Evolutionary conservation across 2,888 invertebrate species (phyloP).

Genomic region (Tinea semifulvella): DNA sequence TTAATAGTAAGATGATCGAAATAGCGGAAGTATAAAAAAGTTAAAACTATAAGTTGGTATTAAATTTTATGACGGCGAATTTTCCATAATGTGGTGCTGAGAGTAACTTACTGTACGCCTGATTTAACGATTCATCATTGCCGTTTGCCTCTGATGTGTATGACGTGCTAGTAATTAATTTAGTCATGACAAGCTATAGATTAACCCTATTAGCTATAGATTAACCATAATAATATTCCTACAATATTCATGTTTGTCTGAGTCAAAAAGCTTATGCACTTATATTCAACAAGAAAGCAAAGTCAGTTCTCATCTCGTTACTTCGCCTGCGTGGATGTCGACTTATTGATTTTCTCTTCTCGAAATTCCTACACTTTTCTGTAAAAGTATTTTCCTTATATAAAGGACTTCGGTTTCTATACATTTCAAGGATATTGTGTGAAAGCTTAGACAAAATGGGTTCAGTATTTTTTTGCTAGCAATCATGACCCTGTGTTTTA

Average conservation of each 20-base stretch:
- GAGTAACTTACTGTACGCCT: neutral
- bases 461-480: neutral
- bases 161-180: slow-evolving; percentile 5
- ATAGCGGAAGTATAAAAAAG: too few species aligned
- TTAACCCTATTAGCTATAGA: neutral
- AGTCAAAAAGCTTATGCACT: neutral
- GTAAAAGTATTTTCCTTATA: neutral
- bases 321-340: slow-evolving; percentile 9
- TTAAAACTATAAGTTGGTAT: too few species aligned
- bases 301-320: neutral
- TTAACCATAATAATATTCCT: neutral
- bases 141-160: neutral
- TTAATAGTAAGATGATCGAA: too few species aligned
- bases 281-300: neutral
- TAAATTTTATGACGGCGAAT: slow-evolving; percentile 3
- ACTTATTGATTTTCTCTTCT: slow-evolving; percentile 4
- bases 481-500: neutral
- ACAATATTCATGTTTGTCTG: too few species aligned
- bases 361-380: slow-evolving; percentile 3
- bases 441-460: too few species aligned
- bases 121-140: slow-evolving; percentile 5
- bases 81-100: slow-evolving; percentile 1
- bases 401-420: neutral
- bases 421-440: neutral
- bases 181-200: neutral